A percentile compares a stretch with the other conserved stretches of the same genome.
Conservation (phyloP, 2,888 invertebrate genomes). For the Eristalinus sepulchralis region DNA sequence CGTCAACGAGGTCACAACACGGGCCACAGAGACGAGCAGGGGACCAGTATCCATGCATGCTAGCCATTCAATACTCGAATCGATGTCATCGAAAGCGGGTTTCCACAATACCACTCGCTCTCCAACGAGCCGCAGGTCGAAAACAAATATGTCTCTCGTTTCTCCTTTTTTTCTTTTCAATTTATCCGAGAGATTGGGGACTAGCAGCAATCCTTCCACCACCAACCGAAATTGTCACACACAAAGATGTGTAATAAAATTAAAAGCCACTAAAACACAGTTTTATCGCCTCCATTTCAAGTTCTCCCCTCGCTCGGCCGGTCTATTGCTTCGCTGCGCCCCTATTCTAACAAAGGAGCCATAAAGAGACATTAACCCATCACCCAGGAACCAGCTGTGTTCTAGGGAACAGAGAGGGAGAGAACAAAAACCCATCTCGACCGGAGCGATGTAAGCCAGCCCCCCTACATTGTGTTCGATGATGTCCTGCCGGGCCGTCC, state of each 20-base stretch:
- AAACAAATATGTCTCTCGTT: neutral
- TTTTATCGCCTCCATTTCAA: constrained; percentile 42
- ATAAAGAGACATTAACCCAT: constrained; percentile 45
- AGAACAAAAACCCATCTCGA: neutral
- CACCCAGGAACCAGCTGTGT: constrained; percentile 56
- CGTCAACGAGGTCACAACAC: neutral
- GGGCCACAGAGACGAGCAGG: neutral
- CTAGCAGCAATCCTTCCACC: neutral
- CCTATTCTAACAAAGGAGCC: constrained; percentile 45
- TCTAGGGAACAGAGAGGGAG: constrained; percentile 11
- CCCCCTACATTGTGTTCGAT: constrained; percentile 39
- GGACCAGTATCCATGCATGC: neutral
- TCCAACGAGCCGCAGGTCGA: neutral
- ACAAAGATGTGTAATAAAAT: constrained; percentile 8
- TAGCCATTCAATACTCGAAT: neutral
- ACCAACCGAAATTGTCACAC: neutral
- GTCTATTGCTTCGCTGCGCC: neutral
- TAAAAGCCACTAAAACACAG: constrained; percentile 51
- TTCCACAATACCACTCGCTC: neutral
- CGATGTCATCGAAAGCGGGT: neutral
- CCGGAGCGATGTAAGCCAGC: neutral
- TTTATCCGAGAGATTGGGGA: neutral
- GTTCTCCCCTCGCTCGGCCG: constrained; percentile 8
- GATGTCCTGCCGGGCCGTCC: constrained; percentile 62
- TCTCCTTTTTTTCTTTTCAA: neutral